phyloP scores from a whole-genome alignment of 2,888 invertebrate genomes.

The Abrostola triplasia region DNA sequence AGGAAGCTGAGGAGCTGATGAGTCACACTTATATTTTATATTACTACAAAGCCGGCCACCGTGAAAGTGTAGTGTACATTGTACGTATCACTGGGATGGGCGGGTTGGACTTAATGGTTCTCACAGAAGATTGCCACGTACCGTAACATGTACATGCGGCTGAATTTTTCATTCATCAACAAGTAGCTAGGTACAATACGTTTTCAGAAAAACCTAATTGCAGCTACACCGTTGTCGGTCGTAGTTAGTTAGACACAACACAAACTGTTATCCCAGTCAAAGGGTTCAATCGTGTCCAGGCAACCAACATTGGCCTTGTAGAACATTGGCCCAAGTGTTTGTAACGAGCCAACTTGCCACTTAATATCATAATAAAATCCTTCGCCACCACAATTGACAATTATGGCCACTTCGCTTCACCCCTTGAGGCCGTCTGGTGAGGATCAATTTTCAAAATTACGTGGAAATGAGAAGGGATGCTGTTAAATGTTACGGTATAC shows the following conservation, averaged over 20 bases:
- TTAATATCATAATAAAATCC: slow-evolving; percentile 35
- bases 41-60: too few species aligned
- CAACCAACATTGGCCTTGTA: slow-evolving; percentile 12
- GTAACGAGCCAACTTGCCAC: slow-evolving; percentile 14
- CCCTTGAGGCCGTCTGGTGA: slow-evolving; percentile 16
- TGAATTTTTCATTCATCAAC: too few species aligned
- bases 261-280: not conserved
- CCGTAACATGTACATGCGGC: too few species aligned
- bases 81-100: too few species aligned
- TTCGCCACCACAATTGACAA: slow-evolving; percentile 29
- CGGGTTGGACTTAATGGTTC: too few species aligned
- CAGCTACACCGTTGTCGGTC: slow-evolving; percentile 6
- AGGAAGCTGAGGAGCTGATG: too few species aligned
- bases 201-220: not conserved
- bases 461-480: slow-evolving; percentile 14
- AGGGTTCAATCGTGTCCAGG: slow-evolving; percentile 4
- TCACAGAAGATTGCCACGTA: too few species aligned
- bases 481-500: slow-evolving; percentile 30
- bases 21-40: too few species aligned
- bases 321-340: slow-evolving; percentile 11
- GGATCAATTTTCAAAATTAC: slow-evolving; percentile 29
- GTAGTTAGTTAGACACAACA: not conserved
- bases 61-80: too few species aligned
- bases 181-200: not conserved
- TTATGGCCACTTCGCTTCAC: slow-evolving; percentile 25